phyloP scores from a whole-genome alignment of 2,113 vertebrate species.

The Pogonocichla stellata region DNA sequence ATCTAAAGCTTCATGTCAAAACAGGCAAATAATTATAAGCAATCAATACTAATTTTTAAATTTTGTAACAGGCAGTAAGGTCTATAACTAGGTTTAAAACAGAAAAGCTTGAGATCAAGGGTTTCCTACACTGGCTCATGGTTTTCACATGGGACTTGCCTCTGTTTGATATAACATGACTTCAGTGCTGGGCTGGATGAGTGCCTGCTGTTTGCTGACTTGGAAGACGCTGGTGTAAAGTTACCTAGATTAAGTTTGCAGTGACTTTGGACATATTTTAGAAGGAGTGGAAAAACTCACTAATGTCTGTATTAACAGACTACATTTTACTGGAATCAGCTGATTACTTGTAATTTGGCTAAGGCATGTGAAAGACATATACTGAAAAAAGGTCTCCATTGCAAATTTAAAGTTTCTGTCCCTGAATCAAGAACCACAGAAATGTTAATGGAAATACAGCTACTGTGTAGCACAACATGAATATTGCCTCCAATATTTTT shows the following conservation, averaged over 20 bases:
- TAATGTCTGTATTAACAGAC: not conserved
- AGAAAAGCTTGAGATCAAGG: not conserved
- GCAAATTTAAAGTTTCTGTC: not conserved
- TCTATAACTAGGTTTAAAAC: not conserved
- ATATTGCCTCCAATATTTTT: not conserved
- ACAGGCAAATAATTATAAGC: not conserved
- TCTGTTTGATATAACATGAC: not conserved
- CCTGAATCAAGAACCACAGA: not conserved
- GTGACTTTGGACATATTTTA: not conserved
- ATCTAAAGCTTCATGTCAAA: not conserved
- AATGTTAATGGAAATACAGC: not conserved
- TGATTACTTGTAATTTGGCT: not conserved
- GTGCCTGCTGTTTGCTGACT: rapidly evolving
- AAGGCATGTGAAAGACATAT: not conserved
- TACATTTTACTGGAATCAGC: not conserved
- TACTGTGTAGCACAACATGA: not conserved
- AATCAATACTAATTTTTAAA: not conserved
- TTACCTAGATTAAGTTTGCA: not conserved
- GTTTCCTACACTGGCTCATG: not conserved
- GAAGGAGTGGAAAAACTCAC: not conserved
- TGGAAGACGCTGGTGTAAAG: not conserved
- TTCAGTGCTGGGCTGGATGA: rapidly evolving
- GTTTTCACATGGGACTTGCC: not conserved
- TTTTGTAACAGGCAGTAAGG: not conserved
- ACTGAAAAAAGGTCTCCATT: not conserved